Evolutionary conservation across 2,888 invertebrate genomes (phyloP).

Genomic region (Drosophila affinis): DNA sequence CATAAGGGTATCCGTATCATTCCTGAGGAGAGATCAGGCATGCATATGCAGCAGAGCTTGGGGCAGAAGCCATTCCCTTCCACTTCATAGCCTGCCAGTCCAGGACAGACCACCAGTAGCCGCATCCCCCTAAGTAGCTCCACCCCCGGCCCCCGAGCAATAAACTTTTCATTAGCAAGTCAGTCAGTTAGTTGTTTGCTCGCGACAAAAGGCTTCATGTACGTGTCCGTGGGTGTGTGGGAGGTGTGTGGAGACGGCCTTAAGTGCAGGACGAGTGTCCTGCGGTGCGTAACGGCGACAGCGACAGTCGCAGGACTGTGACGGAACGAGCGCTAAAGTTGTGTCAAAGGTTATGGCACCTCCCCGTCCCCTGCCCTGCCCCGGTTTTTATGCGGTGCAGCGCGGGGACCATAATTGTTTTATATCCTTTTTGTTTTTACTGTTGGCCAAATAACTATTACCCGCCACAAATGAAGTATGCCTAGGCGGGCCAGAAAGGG

Average conservation of each 20-base stretch:
- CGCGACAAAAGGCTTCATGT: slow-evolving; percentile 38
- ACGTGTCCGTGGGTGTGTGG: slow-evolving; percentile 11
- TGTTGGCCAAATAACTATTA: slow-evolving; percentile 63
- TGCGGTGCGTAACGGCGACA: slow-evolving; percentile 8
- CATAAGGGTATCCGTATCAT: neutral
- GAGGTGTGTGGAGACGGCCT: slow-evolving; percentile 23
- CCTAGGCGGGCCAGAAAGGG: slow-evolving; percentile 27
- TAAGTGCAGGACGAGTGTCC: slow-evolving; percentile 53
- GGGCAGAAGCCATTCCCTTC: slow-evolving; percentile 12
- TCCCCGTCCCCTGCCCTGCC: neutral
- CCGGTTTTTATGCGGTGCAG: slow-evolving; percentile 61
- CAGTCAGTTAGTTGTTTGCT: slow-evolving; percentile 47
- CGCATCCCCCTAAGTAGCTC: slow-evolving; percentile 42
- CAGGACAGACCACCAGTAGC: slow-evolving; percentile 13
- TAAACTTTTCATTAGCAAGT: slow-evolving; percentile 70
- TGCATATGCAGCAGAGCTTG: slow-evolving; percentile 33
- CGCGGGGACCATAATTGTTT: slow-evolving; percentile 75
- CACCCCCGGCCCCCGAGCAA: slow-evolving; percentile 61
- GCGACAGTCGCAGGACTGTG: slow-evolving; percentile 15
- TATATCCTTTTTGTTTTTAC: slow-evolving; percentile 70
- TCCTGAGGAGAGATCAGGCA: neutral
- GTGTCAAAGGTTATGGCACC: slow-evolving; percentile 65
- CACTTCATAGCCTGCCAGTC: slow-evolving; percentile 8
- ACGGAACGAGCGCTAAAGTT: slow-evolving; percentile 47
- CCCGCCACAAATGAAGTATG: slow-evolving; percentile 54